Conservation (phyloP, 2,113 vertebrate genomes). For the Loxodonta africana region DNA sequence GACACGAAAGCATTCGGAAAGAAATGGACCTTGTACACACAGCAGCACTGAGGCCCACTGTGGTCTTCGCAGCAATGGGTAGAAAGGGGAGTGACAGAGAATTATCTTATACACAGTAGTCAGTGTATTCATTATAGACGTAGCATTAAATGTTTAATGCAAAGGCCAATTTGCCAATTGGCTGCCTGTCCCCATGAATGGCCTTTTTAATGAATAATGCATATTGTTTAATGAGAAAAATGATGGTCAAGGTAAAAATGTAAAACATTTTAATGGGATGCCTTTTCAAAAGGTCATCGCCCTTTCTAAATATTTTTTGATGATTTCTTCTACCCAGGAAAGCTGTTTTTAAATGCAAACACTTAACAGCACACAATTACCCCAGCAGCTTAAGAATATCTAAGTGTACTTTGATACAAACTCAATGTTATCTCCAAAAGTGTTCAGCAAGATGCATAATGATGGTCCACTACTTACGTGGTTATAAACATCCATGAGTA, state of each 20-base stretch:
- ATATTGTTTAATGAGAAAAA: conserved; percentile 85
- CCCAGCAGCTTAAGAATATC: conserved; percentile 23
- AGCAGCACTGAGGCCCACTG: neutral
- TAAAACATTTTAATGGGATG: conserved; percentile 85
- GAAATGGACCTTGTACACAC: neutral
- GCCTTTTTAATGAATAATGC: conserved; percentile 87
- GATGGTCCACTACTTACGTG: neutral
- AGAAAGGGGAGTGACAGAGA: neutral
- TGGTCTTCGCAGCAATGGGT: neutral
- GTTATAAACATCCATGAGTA: conserved; percentile 23
- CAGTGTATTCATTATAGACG: conserved; percentile 73
- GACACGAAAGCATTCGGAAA: conserved; percentile 40
- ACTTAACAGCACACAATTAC: conserved; percentile 23
- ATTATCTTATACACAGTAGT: conserved; percentile 67
- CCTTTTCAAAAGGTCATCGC: conserved; percentile 83
- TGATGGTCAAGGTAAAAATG: conserved; percentile 84
- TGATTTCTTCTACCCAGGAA: conserved; percentile 71
- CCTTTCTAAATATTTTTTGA: conserved; percentile 83
- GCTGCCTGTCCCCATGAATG: conserved; percentile 79
- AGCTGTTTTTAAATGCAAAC: conserved; percentile 60
- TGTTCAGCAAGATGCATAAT: conserved; percentile 10
- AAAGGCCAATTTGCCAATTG: conserved; percentile 84
- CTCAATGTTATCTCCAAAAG: conserved; percentile 29
- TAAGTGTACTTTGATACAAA: conserved; percentile 23
- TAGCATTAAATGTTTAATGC: conserved; percentile 83